Conservation (phyloP, 2,888 invertebrate species). For the Tetragonisca angustula region DNA sequence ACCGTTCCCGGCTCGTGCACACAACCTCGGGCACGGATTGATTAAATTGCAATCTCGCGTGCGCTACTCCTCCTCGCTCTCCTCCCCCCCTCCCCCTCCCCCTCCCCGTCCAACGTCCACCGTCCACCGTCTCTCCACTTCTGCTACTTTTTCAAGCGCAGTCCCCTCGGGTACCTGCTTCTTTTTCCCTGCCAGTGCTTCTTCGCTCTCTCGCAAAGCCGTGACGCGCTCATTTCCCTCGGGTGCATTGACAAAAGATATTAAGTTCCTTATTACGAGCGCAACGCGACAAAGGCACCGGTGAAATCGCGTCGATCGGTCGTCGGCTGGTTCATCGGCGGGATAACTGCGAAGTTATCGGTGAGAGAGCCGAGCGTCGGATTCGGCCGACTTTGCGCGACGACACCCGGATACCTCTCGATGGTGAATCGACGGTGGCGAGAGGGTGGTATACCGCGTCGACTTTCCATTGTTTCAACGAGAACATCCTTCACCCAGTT, state of each 20-base stretch:
- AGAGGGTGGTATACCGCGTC: not conserved
- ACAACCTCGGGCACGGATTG: slow-evolving; percentile 44
- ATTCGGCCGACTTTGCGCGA: not conserved
- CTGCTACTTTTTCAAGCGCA: not conserved
- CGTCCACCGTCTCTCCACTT: not conserved
- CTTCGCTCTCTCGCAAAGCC: slow-evolving; percentile 15
- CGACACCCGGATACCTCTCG: not conserved
- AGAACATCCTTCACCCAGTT: not conserved
- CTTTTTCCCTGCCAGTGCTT: not conserved
- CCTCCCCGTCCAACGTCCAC: no score
- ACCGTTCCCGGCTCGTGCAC: slow-evolving; percentile 32
- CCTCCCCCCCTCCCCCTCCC: no score
- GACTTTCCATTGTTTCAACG: not conserved
- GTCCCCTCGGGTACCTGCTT: not conserved
- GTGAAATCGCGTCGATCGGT: not conserved
- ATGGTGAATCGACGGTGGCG: not conserved
- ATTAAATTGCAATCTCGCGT: slow-evolving; percentile 61
- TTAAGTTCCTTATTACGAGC: slow-evolving; percentile 43
- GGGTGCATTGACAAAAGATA: slow-evolving; percentile 30
- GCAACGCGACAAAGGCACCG: slow-evolving; percentile 3
- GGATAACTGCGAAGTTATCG: not conserved
- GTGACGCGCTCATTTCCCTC: slow-evolving; percentile 42
- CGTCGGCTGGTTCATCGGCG: not conserved
- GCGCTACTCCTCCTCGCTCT: not conserved
- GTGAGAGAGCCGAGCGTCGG: not conserved